Conservation (phyloP, 2,113 vertebrate genomes). For the Leucopsar rothschildi region DNA sequence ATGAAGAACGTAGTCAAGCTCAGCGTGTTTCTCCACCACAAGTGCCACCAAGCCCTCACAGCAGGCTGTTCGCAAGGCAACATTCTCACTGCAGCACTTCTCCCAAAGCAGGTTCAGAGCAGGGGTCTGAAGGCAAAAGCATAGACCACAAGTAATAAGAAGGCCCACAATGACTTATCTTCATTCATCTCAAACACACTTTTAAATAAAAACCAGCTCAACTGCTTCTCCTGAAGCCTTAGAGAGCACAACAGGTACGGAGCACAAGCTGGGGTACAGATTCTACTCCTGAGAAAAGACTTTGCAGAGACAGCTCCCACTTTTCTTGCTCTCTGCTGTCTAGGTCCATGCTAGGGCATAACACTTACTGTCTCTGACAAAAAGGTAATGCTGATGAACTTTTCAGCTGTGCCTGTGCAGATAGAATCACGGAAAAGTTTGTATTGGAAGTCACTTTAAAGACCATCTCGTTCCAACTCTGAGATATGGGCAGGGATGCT, state of each 20-base stretch:
- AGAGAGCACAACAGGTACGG: not conserved
- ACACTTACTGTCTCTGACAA: not conserved
- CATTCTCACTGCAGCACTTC: slow-evolving; percentile 83
- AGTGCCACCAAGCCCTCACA: slow-evolving; percentile 87
- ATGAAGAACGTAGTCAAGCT: slow-evolving; percentile 82
- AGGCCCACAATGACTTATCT: not conserved
- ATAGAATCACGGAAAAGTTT: not conserved
- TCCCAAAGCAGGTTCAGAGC: slow-evolving; percentile 91
- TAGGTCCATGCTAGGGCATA: not conserved
- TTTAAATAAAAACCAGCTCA: not conserved
- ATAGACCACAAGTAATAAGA: not conserved
- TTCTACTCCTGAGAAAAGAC: not conserved
- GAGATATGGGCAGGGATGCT: not conserved
- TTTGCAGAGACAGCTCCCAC: not conserved
- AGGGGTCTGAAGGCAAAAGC: slow-evolving; percentile 76
- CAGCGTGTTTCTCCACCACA: slow-evolving; percentile 87
- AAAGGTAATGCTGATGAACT: accelerated
- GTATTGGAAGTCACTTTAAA: not conserved
- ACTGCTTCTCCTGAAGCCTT: not conserved
- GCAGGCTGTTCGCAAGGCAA: slow-evolving; percentile 82
- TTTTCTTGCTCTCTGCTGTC: not conserved
- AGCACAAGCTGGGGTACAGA: not conserved
- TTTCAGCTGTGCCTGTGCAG: not conserved
- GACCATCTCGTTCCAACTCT: not conserved
- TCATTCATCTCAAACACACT: not conserved